Evolutionary conservation across 2,113 vertebrate species (phyloP).

Genomic region (Chionis minor): DNA sequence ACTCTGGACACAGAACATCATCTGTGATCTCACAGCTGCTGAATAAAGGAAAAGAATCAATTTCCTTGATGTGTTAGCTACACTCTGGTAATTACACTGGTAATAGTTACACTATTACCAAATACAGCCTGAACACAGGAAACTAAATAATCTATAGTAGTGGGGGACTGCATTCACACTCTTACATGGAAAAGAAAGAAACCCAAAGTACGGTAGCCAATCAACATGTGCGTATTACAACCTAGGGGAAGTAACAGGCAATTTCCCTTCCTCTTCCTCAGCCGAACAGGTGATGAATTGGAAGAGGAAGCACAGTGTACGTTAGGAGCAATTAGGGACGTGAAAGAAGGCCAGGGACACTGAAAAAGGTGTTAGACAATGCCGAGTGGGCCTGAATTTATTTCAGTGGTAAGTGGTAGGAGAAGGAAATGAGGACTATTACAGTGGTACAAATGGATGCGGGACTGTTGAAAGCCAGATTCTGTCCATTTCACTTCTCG

Average conservation of each 20-base stretch:
- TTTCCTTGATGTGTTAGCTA: neutral
- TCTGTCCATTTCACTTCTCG: neutral
- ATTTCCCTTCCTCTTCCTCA: neutral
- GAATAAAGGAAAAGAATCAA: neutral
- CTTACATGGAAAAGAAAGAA: neutral
- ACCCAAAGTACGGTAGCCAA: neutral
- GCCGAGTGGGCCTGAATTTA: neutral
- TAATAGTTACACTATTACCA: no score
- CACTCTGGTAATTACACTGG: neutral
- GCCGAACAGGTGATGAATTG: neutral
- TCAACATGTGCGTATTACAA: neutral
- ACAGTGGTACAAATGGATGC: neutral
- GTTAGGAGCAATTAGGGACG: neutral
- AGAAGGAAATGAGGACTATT: neutral
- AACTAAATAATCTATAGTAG: neutral
- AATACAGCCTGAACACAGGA: neutral
- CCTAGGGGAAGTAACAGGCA: neutral
- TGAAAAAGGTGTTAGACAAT: neutral
- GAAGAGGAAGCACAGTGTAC: neutral
- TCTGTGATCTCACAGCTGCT: neutral
- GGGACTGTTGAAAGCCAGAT: neutral
- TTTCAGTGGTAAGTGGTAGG: neutral
- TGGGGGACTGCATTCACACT: neutral
- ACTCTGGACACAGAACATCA: neutral
- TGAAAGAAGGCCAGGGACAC: neutral